phyloP scores from a whole-genome alignment of 2,888 invertebrate species.

The Exephanes ischioxanthus region DNA sequence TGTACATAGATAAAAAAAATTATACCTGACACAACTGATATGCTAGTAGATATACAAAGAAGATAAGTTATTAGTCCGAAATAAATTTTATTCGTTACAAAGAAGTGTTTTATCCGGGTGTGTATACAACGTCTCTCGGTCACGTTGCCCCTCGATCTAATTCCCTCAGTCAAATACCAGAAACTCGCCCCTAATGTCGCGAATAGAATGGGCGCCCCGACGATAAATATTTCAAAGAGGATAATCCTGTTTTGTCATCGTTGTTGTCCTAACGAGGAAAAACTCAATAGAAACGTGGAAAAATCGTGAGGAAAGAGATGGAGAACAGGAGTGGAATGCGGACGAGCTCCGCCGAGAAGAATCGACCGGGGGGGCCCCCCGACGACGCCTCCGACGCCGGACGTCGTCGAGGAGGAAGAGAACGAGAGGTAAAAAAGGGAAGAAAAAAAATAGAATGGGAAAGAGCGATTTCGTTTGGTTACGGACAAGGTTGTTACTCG shows the following conservation, averaged over 20 bases:
- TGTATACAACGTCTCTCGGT: neutral
- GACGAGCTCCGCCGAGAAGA: slow-evolving; percentile 23
- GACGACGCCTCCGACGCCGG: slow-evolving; percentile 61
- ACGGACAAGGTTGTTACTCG: slow-evolving; percentile 72
- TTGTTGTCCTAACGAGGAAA: slow-evolving; percentile 7
- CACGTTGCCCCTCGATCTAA: neutral
- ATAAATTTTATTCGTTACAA: too few relatives aligned
- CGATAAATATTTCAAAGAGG: slow-evolving; percentile 22
- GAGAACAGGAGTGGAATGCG: slow-evolving; percentile 64
- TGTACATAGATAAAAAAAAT: too few relatives aligned
- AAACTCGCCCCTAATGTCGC: neutral
- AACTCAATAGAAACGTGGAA: slow-evolving; percentile 48
- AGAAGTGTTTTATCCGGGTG: neutral
- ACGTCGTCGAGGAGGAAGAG: slow-evolving; percentile 53
- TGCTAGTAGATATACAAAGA: too few relatives aligned
- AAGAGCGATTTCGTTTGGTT: slow-evolving; percentile 73
- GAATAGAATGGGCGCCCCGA: neutral
- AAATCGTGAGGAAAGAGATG: slow-evolving; percentile 34
- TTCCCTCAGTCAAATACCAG: neutral
- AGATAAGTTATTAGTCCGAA: too few relatives aligned
- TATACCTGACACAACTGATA: too few relatives aligned
- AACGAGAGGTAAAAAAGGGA: neutral
- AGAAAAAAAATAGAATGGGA: slow-evolving; percentile 1
- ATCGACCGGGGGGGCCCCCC: slow-evolving; percentile 63
- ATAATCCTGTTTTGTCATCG: slow-evolving; percentile 16